phyloP scores from a whole-genome alignment of 2,113 vertebrate genomes.

The Alexandromys fortis region DNA sequence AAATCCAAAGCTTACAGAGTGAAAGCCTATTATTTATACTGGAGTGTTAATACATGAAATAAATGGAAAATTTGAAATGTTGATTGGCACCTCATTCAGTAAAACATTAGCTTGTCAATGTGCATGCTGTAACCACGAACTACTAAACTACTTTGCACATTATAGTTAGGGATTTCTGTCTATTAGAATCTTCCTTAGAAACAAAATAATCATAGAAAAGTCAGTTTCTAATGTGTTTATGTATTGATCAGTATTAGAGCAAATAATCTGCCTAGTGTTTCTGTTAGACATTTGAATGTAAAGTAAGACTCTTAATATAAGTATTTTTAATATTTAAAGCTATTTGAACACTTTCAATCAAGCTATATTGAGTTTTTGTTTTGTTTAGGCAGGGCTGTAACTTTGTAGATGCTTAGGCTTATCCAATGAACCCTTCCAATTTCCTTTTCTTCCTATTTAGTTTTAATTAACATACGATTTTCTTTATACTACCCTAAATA shows the following conservation, averaged over 20 bases:
- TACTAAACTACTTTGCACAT: not conserved
- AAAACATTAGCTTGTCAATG: not conserved
- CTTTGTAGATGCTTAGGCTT: not conserved
- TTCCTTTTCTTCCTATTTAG: not conserved
- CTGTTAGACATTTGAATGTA: not conserved
- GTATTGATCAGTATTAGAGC: not conserved
- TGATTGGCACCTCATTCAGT: not conserved
- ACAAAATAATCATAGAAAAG: not conserved
- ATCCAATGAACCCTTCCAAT: fast-evolving
- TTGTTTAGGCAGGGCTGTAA: not conserved
- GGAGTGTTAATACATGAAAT: not conserved
- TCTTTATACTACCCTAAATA: not conserved
- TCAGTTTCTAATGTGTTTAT: not conserved
- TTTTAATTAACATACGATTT: not conserved
- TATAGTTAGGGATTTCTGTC: not conserved
- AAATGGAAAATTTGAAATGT: conserved; percentile 29
- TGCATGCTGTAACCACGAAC: not conserved
- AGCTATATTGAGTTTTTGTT: not conserved
- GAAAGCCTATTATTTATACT: not conserved
- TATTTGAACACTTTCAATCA: not conserved
- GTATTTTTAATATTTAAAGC: not conserved
- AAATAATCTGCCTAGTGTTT: not conserved
- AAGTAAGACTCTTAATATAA: not conserved
- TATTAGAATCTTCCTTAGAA: not conserved
- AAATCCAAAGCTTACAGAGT: not conserved